A percentile compares a stretch with the other conserved stretches of the same genome.
Evolutionary conservation across 2,113 vertebrate genomes (phyloP).

Genomic region (Sinocyclocheilus maitianheensis): DNA sequence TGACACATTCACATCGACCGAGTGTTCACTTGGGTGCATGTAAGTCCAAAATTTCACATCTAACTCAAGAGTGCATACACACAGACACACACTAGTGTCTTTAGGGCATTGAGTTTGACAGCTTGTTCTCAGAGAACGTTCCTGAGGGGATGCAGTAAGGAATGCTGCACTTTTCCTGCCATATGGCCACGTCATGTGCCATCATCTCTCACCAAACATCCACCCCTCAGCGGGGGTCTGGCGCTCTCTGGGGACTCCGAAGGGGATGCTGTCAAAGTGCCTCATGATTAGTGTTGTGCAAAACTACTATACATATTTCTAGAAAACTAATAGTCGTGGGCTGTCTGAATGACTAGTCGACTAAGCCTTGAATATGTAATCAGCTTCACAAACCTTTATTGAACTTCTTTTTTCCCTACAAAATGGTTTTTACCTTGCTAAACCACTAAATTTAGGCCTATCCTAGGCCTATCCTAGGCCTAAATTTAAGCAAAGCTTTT

Average conservation of each 20-base stretch:
- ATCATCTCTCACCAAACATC: constrained; percentile 32
- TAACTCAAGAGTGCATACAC: neutral
- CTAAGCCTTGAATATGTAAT: neutral
- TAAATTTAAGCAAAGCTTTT: neutral
- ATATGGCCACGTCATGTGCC: constrained; percentile 57
- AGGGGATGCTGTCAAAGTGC: constrained; percentile 13
- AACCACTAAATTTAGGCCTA: neutral
- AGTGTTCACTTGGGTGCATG: neutral
- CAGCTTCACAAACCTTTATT: neutral
- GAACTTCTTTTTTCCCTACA: no score
- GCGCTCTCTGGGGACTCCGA: neutral
- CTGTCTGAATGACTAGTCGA: neutral
- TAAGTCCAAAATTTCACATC: constrained; percentile 8
- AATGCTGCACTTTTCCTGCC: constrained; percentile 43
- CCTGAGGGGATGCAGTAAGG: constrained; percentile 49
- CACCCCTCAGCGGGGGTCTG: neutral
- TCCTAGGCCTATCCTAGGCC: no score
- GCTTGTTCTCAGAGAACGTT: constrained; percentile 57
- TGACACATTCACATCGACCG: neutral
- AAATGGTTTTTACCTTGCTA: neutral
- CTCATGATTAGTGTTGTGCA: constrained; percentile 6
- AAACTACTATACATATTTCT: neutral
- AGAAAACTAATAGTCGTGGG: neutral
- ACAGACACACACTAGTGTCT: constrained; percentile 43
- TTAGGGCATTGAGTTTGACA: constrained; percentile 51